Evolutionary conservation across 2,888 invertebrate genomes (phyloP), one percentile per base, ranked within the genome.

Genomic region (Falcaria lacertinaria): DNA sequence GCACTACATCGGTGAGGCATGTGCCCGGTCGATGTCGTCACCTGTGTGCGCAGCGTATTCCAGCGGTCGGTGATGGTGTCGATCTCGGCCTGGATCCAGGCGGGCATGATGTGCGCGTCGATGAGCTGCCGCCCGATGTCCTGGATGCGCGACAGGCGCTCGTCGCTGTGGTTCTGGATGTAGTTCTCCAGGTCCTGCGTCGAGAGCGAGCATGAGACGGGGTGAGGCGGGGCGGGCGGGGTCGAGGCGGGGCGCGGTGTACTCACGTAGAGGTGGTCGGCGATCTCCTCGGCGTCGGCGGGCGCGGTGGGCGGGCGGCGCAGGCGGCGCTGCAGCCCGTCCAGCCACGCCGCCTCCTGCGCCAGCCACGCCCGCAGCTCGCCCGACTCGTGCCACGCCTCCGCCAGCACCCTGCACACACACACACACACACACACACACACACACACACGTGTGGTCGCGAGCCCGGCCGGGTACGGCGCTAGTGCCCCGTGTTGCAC

Each of bases 281-380:
- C 95, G 54, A 97, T 94, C 85, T 97, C 97, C 87, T 98, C 97
- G 1, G 97, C 96, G 87, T 98, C 98, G 25, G 94, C 95, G 47
- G 93, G 93, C 69, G 89, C 91, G 62, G 92, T 90, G 1, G 93
- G 92, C 34, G 93, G 92, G 57, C 92, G 86, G 55, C 94, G 92
- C 58, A 97, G 90, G 51, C 95, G 93, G 44, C 94, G 94, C 73
- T 95, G 94, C 62, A 97, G 86, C 52, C 94, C 93, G 72, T 95
- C 95, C 64, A 96, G 89, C 92, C 96, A 96, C 13, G 94, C 94
- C 39, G 52, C 45, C 84, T 95, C 94, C 72, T 94, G 94, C 54
- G 95, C 93, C 50, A 96, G 91, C 69, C 95, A 89, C 48, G 94
- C 95, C 86, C 92, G 89, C 82, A 95, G 93, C 87, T 95, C 95